A percentile compares a stretch with the other conserved stretches of the same genome.
phyloP scores from a whole-genome alignment of 2,888 invertebrate species.

The Ormyrus rosae region DNA sequence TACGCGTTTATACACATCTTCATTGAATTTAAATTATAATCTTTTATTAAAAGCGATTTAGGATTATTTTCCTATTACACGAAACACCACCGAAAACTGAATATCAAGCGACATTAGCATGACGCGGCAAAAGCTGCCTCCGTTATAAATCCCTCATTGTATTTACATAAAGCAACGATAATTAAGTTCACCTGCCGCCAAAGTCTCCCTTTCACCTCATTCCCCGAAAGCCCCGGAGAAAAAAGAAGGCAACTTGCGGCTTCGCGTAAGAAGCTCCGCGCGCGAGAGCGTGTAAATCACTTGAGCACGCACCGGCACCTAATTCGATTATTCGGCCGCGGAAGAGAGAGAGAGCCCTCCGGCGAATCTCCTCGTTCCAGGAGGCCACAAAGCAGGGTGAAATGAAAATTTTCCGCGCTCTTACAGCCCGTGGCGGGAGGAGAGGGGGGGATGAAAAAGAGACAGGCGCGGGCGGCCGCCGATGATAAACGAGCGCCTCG shows the following conservation, averaged over 20 bases:
- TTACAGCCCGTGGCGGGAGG: conserved; percentile 41
- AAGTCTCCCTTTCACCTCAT: background rate
- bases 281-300: conserved; percentile 44
- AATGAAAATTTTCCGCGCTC: conserved; percentile 49
- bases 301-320: conserved; percentile 34
- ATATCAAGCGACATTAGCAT: no score
- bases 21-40: no score
- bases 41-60: no score
- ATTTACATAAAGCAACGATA: conserved; percentile 15
- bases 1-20: no score
- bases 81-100: no score
- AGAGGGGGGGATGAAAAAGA: conserved; percentile 67
- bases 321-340: conserved; percentile 51
- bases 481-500: conserved; percentile 70
- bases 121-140: no score
- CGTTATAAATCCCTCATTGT: background rate
- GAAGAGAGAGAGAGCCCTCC: background rate
- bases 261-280: conserved; percentile 14
- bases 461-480: conserved; percentile 48
- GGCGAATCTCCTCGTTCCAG: background rate
- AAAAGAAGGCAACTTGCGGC: conserved; percentile 5
- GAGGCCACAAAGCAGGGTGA: conserved; percentile 13
- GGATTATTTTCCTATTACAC: no score
- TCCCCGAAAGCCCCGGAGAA: conserved; percentile 11
- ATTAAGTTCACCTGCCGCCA: conserved; percentile 39